Evolutionary conservation across 2,888 invertebrate genomes (phyloP), one percentile per base, ranked within the genome.

Genomic region (Dastarcus helophoroides): DNA sequence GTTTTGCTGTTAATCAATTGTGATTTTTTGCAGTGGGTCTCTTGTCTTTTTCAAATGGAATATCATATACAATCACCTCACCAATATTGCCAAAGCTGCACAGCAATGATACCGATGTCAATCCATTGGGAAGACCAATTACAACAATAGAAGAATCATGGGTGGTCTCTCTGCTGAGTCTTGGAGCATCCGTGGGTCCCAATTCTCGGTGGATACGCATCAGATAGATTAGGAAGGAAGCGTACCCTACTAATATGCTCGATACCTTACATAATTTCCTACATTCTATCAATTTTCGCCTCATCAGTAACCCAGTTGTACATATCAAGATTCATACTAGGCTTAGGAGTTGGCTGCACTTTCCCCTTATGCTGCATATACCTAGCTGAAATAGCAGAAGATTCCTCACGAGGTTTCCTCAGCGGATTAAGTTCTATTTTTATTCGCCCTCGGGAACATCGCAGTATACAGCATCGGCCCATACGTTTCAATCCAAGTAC

Each of bases 141-240:
- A 66, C 65, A 0, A 45, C 60, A 0, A 68, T 69, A 14, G 67
- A 81, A 49, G 68, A 70, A 43, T 76, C 80, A 5, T 84, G 83
- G 83, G 71, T 84, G 35, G 76, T 78, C 1, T 79, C 79, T 2
- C 58, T 81, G 17, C 63, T 81, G 17, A 73, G 81, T 1, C 51
- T 81, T 25, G 82, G 82, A 16, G 44, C 44, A 7, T 61, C 76
- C 26, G 51, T 75, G 22, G 76, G 79, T 1, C 77, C 80, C 0
- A 75, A 79, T 49, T 50, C 69, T 9, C 78, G 76, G 1, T 82
- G 81, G 8, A 68, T 68, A n/a, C 56, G 71, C 2, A 71, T 76
- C 0, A n/a, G 72, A 78, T 22, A 69, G 60, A 41, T 60, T 75
- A 31, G 81, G 81, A 1, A 65, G 79, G 11, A 81, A 78, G 60